Conservation (phyloP, 2,888 invertebrate genomes). For the Encarsia formosa region DNA sequence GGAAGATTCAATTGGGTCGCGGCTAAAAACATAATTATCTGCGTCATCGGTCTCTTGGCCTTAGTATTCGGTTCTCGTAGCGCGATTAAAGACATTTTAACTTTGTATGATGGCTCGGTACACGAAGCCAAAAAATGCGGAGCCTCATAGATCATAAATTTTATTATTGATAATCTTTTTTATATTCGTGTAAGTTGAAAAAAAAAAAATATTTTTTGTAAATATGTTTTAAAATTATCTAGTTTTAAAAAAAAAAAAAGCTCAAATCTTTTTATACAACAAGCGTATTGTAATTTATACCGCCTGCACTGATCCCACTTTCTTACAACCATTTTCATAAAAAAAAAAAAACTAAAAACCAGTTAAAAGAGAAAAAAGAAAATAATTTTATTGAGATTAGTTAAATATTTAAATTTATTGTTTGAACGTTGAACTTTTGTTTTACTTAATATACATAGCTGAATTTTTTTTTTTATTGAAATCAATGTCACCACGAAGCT, state of each 20-base stretch:
- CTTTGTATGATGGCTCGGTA: neutral
- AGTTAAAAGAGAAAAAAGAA: no score
- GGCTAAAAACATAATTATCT: conserved; percentile 73
- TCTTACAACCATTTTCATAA: no score
- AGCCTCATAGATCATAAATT: neutral
- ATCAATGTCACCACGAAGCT: no score
- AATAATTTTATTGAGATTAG: no score
- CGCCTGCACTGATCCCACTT: no score
- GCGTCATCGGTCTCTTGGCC: conserved; percentile 73
- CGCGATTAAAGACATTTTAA: conserved; percentile 61
- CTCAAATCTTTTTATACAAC: conserved; percentile 27
- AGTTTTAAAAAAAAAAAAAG: conserved; percentile 24
- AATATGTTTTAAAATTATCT: conserved; percentile 26
- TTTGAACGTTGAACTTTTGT: no score
- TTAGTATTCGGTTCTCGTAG: conserved; percentile 75
- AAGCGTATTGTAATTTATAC: no score
- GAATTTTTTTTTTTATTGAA: no score
- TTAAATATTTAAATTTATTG: no score
- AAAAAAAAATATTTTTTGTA: conserved; percentile 26
- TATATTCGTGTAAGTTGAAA: conserved; percentile 22
- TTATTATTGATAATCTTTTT: conserved; percentile 19
- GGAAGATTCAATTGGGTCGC: conserved; percentile 69
- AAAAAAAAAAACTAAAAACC: no score
- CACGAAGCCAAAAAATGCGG: no score
- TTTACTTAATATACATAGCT: no score